phyloP scores from a whole-genome alignment of 92 coral and sea anemone genomes.

The Phenganax subtilis region DNA sequence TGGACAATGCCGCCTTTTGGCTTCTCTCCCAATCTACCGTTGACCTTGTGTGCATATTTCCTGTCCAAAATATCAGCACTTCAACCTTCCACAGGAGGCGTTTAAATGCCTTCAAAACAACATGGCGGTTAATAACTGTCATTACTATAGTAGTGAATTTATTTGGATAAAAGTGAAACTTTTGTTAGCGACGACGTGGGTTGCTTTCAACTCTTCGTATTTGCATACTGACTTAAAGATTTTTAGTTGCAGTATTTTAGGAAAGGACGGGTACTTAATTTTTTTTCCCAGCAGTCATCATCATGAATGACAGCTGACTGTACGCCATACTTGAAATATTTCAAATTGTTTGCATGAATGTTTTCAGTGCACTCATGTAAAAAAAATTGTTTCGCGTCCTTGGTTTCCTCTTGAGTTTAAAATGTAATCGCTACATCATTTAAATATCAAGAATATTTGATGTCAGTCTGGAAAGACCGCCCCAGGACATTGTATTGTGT shows the following conservation, averaged over 20 bases:
- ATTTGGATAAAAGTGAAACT: too few species aligned
- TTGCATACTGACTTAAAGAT: too few species aligned
- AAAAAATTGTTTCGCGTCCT: neutral
- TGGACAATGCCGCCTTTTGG: conserved; percentile 15
- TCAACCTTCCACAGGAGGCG: neutral
- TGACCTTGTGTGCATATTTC: conserved; percentile 2
- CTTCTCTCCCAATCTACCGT: neutral
- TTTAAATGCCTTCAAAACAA: neutral
- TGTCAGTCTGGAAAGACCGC: too few species aligned
- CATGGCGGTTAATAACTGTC: neutral
- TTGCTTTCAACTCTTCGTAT: too few species aligned
- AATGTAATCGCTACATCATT: neutral
- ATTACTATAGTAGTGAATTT: neutral
- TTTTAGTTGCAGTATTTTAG: too few species aligned
- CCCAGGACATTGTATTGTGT: too few species aligned
- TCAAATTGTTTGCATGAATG: neutral
- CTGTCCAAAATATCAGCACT: conserved; percentile 10
- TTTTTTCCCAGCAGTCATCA: too few species aligned
- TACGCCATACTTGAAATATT: neutral
- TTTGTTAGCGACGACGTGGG: too few species aligned
- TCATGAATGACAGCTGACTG: too few species aligned
- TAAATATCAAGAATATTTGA: too few species aligned
- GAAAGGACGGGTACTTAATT: too few species aligned
- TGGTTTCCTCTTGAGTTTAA: neutral
- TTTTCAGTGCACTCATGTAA: neutral